A percentile compares a stretch with the other conserved stretches of the same genome.
phyloP scores from a whole-genome alignment of 37 sponge, comb jelly and placozoan genomes.

The Petrosia ficiformis region DNA sequence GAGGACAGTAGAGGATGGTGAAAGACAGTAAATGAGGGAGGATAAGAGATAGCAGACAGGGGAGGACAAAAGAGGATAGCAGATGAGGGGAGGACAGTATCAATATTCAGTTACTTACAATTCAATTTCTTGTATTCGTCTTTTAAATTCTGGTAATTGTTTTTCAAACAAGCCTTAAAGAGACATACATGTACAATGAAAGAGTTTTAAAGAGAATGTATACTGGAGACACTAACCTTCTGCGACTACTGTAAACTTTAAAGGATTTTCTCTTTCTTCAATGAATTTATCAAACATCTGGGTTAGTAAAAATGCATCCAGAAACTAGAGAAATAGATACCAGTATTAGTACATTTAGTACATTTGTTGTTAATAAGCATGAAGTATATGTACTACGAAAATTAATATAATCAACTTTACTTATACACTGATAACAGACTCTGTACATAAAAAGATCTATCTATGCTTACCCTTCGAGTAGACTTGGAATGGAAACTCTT shows the following conservation, averaged over 20 bases:
- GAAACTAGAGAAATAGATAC: conserved; percentile 50
- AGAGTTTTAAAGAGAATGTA: neutral
- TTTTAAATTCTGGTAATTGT: conserved; percentile 29
- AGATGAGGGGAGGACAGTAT: no score
- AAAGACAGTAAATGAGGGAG: no score
- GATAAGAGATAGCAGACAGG: no score
- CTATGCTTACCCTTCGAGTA: conserved; percentile 38
- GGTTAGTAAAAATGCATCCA: conserved; percentile 72
- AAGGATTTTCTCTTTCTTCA: conserved; percentile 61
- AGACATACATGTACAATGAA: conserved; percentile 18
- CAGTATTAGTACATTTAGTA: no score
- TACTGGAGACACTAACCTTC: conserved; percentile 34
- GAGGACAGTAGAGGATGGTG: no score
- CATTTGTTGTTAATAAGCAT: neutral
- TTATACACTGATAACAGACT: no score
- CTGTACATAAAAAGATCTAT: neutral
- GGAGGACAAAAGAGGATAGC: no score
- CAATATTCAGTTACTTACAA: no score
- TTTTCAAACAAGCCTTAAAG: conserved; percentile 61
- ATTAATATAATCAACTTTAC: neutral
- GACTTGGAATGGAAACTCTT: conserved; percentile 59
- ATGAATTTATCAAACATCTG: conserved; percentile 88
- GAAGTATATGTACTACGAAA: neutral
- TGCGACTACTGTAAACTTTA: conserved; percentile 22
- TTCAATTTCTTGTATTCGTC: conserved; percentile 48